Conservation (phyloP, 2,888 invertebrate genomes). For the Hoplodrina ambigua region DNA sequence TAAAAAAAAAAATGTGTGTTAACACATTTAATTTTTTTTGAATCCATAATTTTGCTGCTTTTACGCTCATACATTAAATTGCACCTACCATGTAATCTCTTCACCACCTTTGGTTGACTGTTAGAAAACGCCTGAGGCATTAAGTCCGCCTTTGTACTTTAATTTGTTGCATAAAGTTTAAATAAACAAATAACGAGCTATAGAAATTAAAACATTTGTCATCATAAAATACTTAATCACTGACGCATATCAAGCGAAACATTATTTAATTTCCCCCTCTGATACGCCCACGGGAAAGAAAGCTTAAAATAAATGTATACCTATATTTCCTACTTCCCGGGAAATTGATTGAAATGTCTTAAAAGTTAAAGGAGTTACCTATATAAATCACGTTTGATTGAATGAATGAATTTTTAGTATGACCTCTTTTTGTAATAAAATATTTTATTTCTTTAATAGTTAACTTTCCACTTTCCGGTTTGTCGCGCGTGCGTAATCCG, state of each 20-base stretch:
- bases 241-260: conserved; percentile 21
- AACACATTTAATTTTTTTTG: no score
- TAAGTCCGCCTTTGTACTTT: no score
- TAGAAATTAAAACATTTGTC: conserved; percentile 16
- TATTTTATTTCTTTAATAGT: conserved; percentile 8
- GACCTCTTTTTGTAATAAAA: neutral
- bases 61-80: no score
- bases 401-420: conserved; percentile 17
- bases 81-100: no score
- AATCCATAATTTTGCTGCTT: no score
- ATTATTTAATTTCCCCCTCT: conserved; percentile 34
- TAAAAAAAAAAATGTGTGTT: no score
- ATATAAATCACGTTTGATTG: conserved; percentile 15
- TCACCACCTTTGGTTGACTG: no score
- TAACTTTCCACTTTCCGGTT: conserved; percentile 19
- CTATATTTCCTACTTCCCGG: conserved; percentile 2
- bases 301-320: conserved; percentile 23
- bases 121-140: no score
- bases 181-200: neutral
- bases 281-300: conserved; percentile 7
- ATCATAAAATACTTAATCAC: conserved; percentile 18
- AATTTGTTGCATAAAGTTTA: no score
- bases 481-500: conserved; percentile 12
- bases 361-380: neutral
- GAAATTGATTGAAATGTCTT: neutral